Evolutionary conservation across 1,140 invertebrate species (phyloP), one percentile per base, ranked within the genome.

Genomic region (Plodia interpunctella): DNA sequence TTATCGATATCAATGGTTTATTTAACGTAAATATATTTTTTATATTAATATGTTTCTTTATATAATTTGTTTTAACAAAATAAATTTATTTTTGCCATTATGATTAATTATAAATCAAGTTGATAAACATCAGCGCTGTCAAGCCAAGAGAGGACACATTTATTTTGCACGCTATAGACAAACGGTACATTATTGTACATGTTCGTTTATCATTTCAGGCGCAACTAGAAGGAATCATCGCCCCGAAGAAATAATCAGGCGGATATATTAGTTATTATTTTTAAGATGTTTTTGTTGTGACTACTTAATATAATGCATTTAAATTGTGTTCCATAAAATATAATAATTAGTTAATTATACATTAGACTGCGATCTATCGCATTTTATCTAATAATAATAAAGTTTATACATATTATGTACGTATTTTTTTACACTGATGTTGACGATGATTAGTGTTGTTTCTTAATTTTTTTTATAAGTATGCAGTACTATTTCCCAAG

Each of bases 161-260:
- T n/a, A n/a, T n/a, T n/a, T n/a, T n/a, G n/a, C n/a, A n/a, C n/a
- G n/a, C n/a, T n/a, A n/a, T n/a, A n/a, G n/a, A n/a, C n/a, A n/a
- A n/a, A n/a, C n/a, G n/a, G n/a, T n/a, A n/a, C n/a, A n/a, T n/a
- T n/a, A n/a, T 28, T 28, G 3, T 8, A 44, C 13, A n/a, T 3
- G 5, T 44, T 44, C n/a, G 49, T 66, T 68, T 72, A 49, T 76
- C 70, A 65, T 93, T 94, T 81, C 88, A 96, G 94, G 93, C 95
- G 35, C 97, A 97, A 91, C 88, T 98, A 52, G 97, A 98, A 91
- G 96, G 96, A 73, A 97, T 98, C 66, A 97, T 97, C 70, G 95
- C 96, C 55, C 96, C 96, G 13, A 97, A 97, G 87, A 97, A 97
- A 88, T 97, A 93, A 92, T 65, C 0, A 20, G 8, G 19, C 11